Evolutionary conservation across 2,888 invertebrate genomes (phyloP), one percentile per base, ranked within the genome.

Genomic region (Oscheius onirici): DNA sequence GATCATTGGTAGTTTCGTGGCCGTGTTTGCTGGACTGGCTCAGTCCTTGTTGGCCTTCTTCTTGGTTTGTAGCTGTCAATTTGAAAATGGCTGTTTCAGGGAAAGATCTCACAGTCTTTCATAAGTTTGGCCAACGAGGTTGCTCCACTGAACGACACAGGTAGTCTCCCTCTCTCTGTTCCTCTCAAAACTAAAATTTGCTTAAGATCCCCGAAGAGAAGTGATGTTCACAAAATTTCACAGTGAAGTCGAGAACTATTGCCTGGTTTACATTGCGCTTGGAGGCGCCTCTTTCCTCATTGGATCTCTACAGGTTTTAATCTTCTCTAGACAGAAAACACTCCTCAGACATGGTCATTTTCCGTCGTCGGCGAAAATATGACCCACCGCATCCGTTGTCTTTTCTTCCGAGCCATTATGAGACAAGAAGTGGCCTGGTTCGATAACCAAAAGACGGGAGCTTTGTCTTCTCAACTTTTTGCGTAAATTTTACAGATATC

Each of bases 401-500:
- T 22, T 3, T 52, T 20, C 22, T 22, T 52, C 13, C 17, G 24
- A 52, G 20, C 52, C 13, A n/a, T 52, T 20, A 20, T 52, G 24
- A 52, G 22, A 6, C 52, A 52, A 52, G 52, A 52, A 6, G 52
- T 52, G 22, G 52, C 22, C 8, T 52, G 52, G 52, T 52, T 52
- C 22, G 52, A 52, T 24, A 24, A n/a, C 26, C 52, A 52, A 20
- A 20, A 52, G 24, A 20, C 52, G 3, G 52, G 52, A 17, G 20
- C 20, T 6, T 24, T 52, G 24, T 17, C 6, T 22, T 22, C 22
- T 22, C 20, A 52, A 52, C n/a, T 52, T 6, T 13, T 52, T 20
- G 22, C 13, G 52, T 52, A 52, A 83, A 87, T 69, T 15, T 6
- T 3, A 34, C 3, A 34, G 5, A 34, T 34, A 34, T 6, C 34